Conservation (phyloP, 2,797 vertebrate species). For the Poecilia gillii region DNA sequence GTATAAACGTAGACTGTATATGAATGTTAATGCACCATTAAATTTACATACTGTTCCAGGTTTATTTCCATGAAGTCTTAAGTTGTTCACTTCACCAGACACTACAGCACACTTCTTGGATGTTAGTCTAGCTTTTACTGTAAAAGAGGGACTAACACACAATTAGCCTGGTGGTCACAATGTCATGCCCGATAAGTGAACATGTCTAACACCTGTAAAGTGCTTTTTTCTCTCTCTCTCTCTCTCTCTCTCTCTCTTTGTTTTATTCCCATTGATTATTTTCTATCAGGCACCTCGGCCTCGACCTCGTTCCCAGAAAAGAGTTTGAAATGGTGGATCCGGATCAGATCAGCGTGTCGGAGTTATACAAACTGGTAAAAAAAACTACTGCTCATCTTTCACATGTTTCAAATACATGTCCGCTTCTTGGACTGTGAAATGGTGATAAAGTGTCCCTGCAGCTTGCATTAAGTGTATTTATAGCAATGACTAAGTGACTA, state of each 20-base stretch:
- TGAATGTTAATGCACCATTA: background rate
- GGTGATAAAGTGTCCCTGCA: constrained; percentile 15
- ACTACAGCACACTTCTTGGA: background rate
- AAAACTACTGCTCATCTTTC: constrained; percentile 10
- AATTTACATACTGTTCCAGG: background rate
- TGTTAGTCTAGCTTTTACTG: background rate
- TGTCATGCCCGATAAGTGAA: background rate
- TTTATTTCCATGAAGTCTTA: background rate
- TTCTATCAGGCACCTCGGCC: constrained; percentile 89
- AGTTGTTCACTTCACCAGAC: background rate
- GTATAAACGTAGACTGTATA: background rate
- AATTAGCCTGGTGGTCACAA: background rate
- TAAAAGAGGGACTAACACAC: background rate
- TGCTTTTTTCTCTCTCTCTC: background rate
- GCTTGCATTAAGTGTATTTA: constrained; percentile 31
- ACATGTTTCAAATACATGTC: constrained; percentile 27
- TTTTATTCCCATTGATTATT: background rate
- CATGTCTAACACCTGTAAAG: background rate
- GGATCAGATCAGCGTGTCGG: constrained; percentile 97
- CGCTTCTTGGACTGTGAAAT: constrained; percentile 25
- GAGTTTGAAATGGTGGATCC: constrained; percentile 99
- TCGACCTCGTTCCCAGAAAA: constrained; percentile 97
- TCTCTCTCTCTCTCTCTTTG: background rate
- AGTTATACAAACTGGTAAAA: constrained; percentile 97
- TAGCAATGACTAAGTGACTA: constrained; percentile 27